A percentile compares a stretch with the other conserved stretches of the same genome.
Evolutionary conservation across 1,140 invertebrate species (phyloP).

Genomic region (Drosophila subpulchrella): DNA sequence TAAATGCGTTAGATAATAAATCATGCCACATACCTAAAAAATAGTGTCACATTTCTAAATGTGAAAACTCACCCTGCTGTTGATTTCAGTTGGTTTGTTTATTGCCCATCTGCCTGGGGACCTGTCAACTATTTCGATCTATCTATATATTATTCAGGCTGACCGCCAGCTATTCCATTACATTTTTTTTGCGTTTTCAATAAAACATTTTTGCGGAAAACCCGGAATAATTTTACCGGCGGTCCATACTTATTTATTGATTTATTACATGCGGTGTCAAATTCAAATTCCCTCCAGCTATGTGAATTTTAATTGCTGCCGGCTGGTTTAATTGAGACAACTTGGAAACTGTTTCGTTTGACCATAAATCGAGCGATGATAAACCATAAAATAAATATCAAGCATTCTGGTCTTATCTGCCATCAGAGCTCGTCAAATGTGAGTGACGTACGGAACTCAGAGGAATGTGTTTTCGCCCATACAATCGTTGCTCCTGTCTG

Average conservation of each 20-base stretch:
- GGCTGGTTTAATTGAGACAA: slow-evolving; percentile 23
- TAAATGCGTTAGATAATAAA: too few species aligned
- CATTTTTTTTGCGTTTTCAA: slow-evolving; percentile 4
- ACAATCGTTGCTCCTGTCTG: slow-evolving; percentile 31
- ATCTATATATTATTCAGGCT: background rate
- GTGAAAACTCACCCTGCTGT: slow-evolving; percentile 10
- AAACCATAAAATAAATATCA: slow-evolving; percentile 2
- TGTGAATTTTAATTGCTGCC: slow-evolving; percentile 14
- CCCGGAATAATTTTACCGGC: background rate
- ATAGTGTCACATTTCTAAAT: background rate
- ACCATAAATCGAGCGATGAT: slow-evolving; percentile 3
- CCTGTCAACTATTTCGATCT: background rate
- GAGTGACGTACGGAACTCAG: slow-evolving; percentile 19
- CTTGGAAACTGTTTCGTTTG: background rate
- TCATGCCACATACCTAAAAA: too few species aligned
- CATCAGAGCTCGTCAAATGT: slow-evolving; percentile 31
- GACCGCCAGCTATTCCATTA: slow-evolving; percentile 6
- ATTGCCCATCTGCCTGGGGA: background rate
- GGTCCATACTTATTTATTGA: slow-evolving; percentile 14
- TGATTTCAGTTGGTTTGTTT: slow-evolving; percentile 14
- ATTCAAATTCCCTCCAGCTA: slow-evolving; percentile 1
- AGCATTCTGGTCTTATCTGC: background rate
- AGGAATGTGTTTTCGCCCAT: background rate
- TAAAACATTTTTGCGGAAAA: slow-evolving; percentile 17
- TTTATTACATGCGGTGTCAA: slow-evolving; percentile 8